Percentiles rank a stretch among this genome's conserved stretches.
phyloP scores from a whole-genome alignment of 2,113 vertebrate species.

The Zapus hudsonius region DNA sequence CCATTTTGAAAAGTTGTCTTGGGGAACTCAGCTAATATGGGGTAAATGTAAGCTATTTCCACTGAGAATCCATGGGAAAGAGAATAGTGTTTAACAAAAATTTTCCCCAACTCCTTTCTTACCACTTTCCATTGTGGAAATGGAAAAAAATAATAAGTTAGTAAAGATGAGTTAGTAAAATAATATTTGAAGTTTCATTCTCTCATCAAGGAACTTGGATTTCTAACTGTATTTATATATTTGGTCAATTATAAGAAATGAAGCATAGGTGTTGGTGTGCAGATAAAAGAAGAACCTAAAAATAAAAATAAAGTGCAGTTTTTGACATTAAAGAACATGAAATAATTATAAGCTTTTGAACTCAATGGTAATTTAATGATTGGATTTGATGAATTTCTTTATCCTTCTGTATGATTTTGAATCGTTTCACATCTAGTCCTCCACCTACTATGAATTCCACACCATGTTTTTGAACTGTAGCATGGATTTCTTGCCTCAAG shows the following conservation, averaged over 20 bases:
- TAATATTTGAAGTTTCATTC: background rate
- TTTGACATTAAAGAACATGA: background rate
- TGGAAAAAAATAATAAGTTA: no score
- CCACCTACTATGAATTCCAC: no score
- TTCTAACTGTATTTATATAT: background rate
- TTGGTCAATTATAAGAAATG: background rate
- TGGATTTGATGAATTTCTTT: constrained; percentile 42
- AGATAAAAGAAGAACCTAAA: background rate
- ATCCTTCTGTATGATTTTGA: constrained; percentile 60
- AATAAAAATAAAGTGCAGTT: background rate
- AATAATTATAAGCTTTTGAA: background rate
- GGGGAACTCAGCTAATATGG: background rate
- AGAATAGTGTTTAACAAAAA: background rate
- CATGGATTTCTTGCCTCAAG: constrained; percentile 44
- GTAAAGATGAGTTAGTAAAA: no score
- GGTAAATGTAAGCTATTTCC: background rate
- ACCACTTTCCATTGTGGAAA: background rate
- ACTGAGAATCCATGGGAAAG: background rate
- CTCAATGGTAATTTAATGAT: background rate
- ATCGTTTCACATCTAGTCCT: constrained; percentile 45
- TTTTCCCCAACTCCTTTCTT: background rate
- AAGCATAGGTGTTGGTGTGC: background rate
- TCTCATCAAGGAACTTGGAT: background rate
- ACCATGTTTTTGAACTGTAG: constrained; percentile 19
- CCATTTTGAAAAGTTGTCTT: no score